These are phyloP conservation scores for Lepidurus apus DNA, from an alignment of 1,140 invertebrate species.

Conservation along the genomic window DNA sequence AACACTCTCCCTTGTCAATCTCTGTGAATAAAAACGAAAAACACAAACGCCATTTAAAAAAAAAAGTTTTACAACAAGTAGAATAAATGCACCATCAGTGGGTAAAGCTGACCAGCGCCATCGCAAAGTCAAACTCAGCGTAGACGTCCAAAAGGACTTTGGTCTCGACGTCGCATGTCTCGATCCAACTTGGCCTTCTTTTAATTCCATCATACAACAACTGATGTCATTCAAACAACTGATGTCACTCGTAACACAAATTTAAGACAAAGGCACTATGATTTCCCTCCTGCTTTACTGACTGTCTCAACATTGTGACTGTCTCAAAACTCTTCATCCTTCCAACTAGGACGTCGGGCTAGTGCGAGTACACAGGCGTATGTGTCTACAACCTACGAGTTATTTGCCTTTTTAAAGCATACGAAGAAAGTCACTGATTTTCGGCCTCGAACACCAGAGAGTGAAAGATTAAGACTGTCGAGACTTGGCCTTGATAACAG, in stretches of 20 bases:
- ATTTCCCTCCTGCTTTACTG: background rate
- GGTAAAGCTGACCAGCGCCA: conserved; percentile 27
- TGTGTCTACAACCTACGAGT: background rate
- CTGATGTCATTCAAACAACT: background rate
- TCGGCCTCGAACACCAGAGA: background rate
- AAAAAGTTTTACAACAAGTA: background rate
- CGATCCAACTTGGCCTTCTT: conserved; percentile 23
- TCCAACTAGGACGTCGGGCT: background rate
- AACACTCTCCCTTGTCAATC: conserved; percentile 61
- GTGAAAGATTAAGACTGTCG: conserved; percentile 6
- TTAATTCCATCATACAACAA: background rate
- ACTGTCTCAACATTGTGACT: too few relatives aligned
- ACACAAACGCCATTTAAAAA: conserved; percentile 1
- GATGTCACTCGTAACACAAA: background rate
- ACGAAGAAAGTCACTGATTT: background rate
- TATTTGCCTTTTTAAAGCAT: background rate
- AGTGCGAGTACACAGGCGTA: background rate
- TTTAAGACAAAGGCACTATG: too few relatives aligned
- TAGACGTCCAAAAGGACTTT: conserved; percentile 21
- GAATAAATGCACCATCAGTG: conserved; percentile 21
- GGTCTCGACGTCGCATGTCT: background rate
- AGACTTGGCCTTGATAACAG: conserved; percentile 4
- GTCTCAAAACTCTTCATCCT: background rate
- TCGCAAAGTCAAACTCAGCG: background rate
- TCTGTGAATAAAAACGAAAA: conserved; percentile 33